Conservation (phyloP, 2,888 invertebrate species). For the Hedychridium roseum region DNA sequence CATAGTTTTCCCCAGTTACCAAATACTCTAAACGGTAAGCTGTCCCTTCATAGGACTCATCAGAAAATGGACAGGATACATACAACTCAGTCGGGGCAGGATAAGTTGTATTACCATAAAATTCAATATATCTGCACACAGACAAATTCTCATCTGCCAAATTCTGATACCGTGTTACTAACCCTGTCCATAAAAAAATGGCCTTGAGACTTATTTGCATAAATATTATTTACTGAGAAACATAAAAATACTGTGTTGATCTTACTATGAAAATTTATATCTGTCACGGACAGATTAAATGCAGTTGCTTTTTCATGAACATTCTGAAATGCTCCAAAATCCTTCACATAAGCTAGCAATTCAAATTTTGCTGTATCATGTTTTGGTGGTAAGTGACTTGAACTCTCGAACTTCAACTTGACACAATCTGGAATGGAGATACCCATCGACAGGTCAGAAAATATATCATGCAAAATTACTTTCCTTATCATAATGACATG, state of each 20-base stretch:
- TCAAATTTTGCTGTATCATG: conserved; percentile 38
- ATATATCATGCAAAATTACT: no score
- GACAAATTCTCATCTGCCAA: conserved; percentile 36
- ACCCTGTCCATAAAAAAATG: conserved; percentile 31
- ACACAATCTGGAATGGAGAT: conserved; percentile 40
- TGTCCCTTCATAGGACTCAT: conserved; percentile 40
- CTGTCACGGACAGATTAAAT: conserved; percentile 52
- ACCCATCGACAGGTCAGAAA: no score
- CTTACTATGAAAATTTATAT: conserved; percentile 50
- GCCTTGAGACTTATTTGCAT: not conserved
- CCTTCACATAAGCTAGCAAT: conserved; percentile 46
- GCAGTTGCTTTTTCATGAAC: conserved; percentile 47
- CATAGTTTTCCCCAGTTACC: conserved; percentile 35
- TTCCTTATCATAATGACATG: no score
- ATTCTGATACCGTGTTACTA: conserved; percentile 50
- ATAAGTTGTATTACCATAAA: conserved; percentile 31
- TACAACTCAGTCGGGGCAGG: conserved; percentile 34
- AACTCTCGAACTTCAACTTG: conserved; percentile 42
- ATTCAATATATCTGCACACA: conserved; percentile 42
- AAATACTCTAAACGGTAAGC: conserved; percentile 50
- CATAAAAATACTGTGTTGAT: not conserved
- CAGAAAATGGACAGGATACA: conserved; percentile 51
- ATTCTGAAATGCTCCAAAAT: conserved; percentile 22
- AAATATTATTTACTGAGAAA: not conserved
- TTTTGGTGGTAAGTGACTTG: conserved; percentile 27